phyloP scores from a whole-genome alignment of 2,797 vertebrate genomes.

The Schizopygopsis pylzovi region DNA sequence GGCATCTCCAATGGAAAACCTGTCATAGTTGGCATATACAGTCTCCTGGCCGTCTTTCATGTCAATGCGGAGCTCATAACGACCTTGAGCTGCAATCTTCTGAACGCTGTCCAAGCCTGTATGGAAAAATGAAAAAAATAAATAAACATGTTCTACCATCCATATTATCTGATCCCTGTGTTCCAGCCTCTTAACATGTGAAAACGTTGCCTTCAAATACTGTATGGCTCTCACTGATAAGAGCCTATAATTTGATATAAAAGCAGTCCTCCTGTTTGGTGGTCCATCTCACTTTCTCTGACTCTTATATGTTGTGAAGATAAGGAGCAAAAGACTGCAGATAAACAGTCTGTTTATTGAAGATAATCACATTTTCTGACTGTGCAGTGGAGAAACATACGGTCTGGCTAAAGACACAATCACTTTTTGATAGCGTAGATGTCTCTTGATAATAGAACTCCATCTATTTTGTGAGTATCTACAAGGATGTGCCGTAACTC shows the following conservation, averaged over 20 bases:
- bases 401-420: constrained; percentile 57
- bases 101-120: constrained; percentile 96
- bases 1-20: constrained; percentile 89
- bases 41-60: constrained; percentile 93
- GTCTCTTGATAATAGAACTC: constrained; percentile 45
- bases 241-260: constrained; percentile 31
- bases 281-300: constrained; percentile 27
- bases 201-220: constrained; percentile 36
- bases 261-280: constrained; percentile 25
- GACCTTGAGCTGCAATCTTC: constrained; percentile 89
- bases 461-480: constrained; percentile 54
- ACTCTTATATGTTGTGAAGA: constrained; percentile 31
- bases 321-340: constrained; percentile 34
- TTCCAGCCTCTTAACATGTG: not conserved
- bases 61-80: constrained; percentile 94
- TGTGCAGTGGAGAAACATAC: constrained; percentile 33
- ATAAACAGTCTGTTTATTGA: constrained; percentile 45
- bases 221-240: constrained; percentile 42
- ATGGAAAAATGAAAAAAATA: constrained; percentile 1
- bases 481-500: not conserved
- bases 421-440: constrained; percentile 35
- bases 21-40: constrained; percentile 90
- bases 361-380: constrained; percentile 48
- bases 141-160: not conserved
- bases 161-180: not conserved